Evolutionary conservation across 1,140 invertebrate genomes (phyloP).

Genomic region (Scaptomyza graminum): DNA sequence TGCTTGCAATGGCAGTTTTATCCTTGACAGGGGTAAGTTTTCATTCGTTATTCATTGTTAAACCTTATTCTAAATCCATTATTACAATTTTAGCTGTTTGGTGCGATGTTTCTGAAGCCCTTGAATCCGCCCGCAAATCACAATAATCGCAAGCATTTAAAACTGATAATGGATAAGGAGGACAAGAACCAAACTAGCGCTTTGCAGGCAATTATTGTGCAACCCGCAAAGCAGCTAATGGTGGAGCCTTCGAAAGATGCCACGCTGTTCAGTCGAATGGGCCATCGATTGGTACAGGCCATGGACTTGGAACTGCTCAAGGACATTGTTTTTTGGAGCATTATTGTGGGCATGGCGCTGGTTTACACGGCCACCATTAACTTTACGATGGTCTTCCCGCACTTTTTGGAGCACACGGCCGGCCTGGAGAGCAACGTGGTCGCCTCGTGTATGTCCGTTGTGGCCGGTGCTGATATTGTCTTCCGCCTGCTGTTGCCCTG

Average conservation of each 20-base stretch:
- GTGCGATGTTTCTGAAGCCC: conserved; percentile 70
- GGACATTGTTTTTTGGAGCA: conserved; percentile 86
- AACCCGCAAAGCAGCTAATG: conserved; percentile 12
- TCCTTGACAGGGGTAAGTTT: conserved; percentile 86
- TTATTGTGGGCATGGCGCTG: conserved; percentile 87
- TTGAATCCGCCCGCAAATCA: conserved; percentile 50
- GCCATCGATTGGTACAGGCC: conserved; percentile 64
- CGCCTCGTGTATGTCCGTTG: conserved; percentile 87
- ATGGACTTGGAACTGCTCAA: conserved; percentile 87
- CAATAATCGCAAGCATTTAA: conserved; percentile 71
- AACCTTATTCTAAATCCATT: background rate
- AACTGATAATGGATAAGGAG: conserved; percentile 51
- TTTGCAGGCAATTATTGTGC: conserved; percentile 44
- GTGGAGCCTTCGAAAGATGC: background rate
- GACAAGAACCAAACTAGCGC: conserved; percentile 41
- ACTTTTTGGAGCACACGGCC: conserved; percentile 86
- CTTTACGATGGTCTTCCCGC: conserved; percentile 89
- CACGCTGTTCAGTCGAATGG: conserved; percentile 46
- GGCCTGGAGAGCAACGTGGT: conserved; percentile 85
- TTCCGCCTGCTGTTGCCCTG: conserved; percentile 87
- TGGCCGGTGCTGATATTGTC: conserved; percentile 87
- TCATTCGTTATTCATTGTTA: background rate
- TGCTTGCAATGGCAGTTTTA: conserved; percentile 86
- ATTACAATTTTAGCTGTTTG: conserved; percentile 63
- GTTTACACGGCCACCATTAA: conserved; percentile 88